Conservation (phyloP, 2,888 invertebrate species). For the Meandrusa payeni region DNA sequence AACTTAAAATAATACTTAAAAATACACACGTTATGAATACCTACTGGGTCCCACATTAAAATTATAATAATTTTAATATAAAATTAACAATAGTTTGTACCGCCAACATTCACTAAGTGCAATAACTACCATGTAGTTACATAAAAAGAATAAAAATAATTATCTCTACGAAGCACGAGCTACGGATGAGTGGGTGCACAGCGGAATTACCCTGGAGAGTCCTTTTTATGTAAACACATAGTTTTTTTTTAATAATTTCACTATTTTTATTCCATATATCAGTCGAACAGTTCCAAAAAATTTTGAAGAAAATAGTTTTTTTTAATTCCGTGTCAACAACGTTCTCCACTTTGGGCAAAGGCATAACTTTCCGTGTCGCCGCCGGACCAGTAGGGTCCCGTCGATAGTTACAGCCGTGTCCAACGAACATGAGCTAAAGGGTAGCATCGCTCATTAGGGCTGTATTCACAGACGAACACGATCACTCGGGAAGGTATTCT, state of each 20-base stretch:
- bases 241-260: constrained; percentile 39
- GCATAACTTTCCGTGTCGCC: background rate
- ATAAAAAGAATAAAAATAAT: constrained; percentile 36
- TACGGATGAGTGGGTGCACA: constrained; percentile 41
- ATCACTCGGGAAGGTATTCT: constrained; percentile 4
- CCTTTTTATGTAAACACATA: constrained; percentile 48
- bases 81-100: constrained; percentile 57
- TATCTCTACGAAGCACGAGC: constrained; percentile 29
- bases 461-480: constrained; percentile 8
- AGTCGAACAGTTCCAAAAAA: constrained; percentile 53
- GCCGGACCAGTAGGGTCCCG: background rate
- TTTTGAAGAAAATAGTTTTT: constrained; percentile 43
- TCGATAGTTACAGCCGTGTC: constrained; percentile 4
- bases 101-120: constrained; percentile 75
- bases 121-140: constrained; percentile 45
- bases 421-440: constrained; percentile 2
- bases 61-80: constrained; percentile 50
- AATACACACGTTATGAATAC: constrained; percentile 62
- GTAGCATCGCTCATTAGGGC: background rate
- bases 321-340: constrained; percentile 26
- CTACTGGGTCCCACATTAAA: constrained; percentile 72
- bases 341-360: constrained; percentile 29
- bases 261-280: constrained; percentile 48
- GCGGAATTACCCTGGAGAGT: constrained; percentile 49
- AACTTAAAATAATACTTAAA: constrained; percentile 75